phyloP scores from a whole-genome alignment of 2,113 vertebrate genomes.

The Pionites leucogaster region DNA sequence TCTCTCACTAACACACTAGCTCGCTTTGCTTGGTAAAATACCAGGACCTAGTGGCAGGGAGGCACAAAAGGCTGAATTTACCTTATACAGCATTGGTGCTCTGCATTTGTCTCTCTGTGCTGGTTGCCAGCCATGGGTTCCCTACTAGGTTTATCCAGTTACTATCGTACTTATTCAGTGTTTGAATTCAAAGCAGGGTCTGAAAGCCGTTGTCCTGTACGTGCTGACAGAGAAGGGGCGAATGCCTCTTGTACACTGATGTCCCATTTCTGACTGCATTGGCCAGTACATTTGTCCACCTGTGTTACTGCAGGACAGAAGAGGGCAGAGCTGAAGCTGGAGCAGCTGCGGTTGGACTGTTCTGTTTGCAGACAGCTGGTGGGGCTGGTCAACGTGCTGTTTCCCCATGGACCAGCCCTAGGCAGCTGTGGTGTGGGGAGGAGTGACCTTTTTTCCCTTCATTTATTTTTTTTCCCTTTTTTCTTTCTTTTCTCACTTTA shows the following conservation, averaged over 20 bases:
- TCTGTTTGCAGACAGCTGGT: not conserved
- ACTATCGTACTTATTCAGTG: not conserved
- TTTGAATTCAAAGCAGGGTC: not conserved
- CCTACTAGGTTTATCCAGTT: not conserved
- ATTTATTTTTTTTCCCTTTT: fast-evolving
- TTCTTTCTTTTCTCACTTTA: not conserved
- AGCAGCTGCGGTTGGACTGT: not conserved
- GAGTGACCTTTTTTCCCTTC: not conserved
- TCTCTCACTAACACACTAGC: not conserved
- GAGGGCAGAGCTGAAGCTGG: not conserved
- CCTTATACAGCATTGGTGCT: not conserved
- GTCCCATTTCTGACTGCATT: not conserved
- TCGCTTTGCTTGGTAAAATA: not conserved
- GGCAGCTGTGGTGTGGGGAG: not conserved
- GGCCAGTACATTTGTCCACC: not conserved
- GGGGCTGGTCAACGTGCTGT: not conserved
- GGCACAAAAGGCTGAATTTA: not conserved
- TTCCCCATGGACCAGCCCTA: not conserved
- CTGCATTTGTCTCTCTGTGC: not conserved
- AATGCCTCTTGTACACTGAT: not conserved
- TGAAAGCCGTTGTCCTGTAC: not conserved
- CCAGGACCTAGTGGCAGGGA: not conserved
- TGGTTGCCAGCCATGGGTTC: not conserved
- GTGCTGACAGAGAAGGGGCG: not conserved
- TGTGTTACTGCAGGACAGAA: not conserved